Evolutionary conservation across 2,888 invertebrate genomes (phyloP).

Genomic region (Trilocha varians): DNA sequence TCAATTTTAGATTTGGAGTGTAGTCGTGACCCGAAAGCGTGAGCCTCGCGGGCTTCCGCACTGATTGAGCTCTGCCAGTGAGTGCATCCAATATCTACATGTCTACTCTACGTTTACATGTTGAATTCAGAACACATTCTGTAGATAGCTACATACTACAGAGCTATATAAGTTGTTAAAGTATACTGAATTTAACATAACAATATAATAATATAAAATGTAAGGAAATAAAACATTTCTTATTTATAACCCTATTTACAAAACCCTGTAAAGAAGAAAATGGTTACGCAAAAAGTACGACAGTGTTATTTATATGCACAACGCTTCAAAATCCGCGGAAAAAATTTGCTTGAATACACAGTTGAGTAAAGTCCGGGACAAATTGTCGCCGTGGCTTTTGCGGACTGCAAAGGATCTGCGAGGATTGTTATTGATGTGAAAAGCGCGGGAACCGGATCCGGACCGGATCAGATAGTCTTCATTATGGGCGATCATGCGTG

Average conservation of each 20-base stretch:
- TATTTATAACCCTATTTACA: not conserved
- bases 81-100: not conserved
- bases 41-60: conserved; percentile 47
- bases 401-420: conserved; percentile 42
- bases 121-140: conserved; percentile 12
- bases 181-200: no score
- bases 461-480: conserved; percentile 48
- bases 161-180: no score
- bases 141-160: conserved; percentile 18
- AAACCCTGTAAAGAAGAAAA: not conserved
- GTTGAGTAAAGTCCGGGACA: conserved; percentile 46
- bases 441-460: conserved; percentile 20
- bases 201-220: not conserved
- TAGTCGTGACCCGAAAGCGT: conserved; percentile 55
- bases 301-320: conserved; percentile 26
- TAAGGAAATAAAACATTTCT: not conserved
- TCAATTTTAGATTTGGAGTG: conserved; percentile 63
- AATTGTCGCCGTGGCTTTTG: conserved; percentile 51
- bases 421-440: conserved; percentile 60
- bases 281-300: conserved; percentile 21
- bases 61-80: conserved; percentile 24
- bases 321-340: conserved; percentile 25
- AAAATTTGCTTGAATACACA: conserved; percentile 33
- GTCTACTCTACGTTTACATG: not conserved
- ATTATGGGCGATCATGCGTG: conserved; percentile 58